A percentile compares a stretch with the other conserved stretches of the same genome.
These are phyloP conservation scores for Hybos culiciformis DNA, from an alignment of 2,888 invertebrate genomes.

Conservation along the genomic window DNA sequence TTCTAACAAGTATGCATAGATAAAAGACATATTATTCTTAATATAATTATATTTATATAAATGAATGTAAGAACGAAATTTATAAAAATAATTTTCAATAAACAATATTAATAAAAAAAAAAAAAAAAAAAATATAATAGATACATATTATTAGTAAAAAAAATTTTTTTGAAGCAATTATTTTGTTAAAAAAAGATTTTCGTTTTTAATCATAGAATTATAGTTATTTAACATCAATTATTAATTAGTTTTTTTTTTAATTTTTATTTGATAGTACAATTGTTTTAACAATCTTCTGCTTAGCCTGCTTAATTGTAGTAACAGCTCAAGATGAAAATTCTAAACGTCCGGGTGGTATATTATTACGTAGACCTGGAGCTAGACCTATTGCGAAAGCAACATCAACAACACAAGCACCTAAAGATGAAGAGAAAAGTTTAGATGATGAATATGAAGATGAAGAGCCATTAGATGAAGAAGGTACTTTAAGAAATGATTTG, in stretches of 20 bases:
- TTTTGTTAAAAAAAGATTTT: too few relatives aligned
- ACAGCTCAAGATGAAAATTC: conserved; percentile 21
- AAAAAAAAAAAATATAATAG: too few relatives aligned
- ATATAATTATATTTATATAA: too few relatives aligned
- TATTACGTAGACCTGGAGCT: conserved; percentile 14
- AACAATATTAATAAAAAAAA: too few relatives aligned
- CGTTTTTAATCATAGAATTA: too few relatives aligned
- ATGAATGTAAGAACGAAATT: too few relatives aligned
- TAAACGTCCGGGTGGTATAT: conserved; percentile 25
- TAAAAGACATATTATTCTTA: too few relatives aligned
- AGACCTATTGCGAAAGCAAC: conserved; percentile 24
- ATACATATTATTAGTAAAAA: too few relatives aligned
- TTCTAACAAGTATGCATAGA: too few relatives aligned
- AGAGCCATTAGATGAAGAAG: conserved; percentile 38
- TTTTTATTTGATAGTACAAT: background rate
- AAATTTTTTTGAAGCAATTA: too few relatives aligned
- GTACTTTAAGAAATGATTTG: too few relatives aligned
- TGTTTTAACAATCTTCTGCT: background rate
- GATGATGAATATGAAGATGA: conserved; percentile 25
- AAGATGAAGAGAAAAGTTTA: conserved; percentile 37
- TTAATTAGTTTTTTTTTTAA: background rate
- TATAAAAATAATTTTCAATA: too few relatives aligned
- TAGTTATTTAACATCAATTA: background rate
- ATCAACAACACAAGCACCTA: conserved; percentile 30
- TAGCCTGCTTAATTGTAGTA: background rate